phyloP scores from a whole-genome alignment of 2,797 vertebrate genomes.

The Sebastiscus tertius region DNA sequence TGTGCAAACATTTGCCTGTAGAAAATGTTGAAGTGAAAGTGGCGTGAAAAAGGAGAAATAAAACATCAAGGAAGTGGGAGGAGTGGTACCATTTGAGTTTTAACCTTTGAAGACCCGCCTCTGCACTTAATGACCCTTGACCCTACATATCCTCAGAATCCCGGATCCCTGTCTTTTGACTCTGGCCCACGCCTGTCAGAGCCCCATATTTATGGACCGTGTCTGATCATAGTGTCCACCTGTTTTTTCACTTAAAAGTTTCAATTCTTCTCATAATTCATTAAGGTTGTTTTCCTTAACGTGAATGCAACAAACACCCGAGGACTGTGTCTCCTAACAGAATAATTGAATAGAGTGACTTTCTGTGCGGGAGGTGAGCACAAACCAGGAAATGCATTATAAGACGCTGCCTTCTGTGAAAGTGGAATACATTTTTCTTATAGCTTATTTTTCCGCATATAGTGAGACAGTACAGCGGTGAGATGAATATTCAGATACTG shows the following conservation, averaged over 20 bases:
- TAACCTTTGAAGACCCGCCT: slow-evolving; percentile 59
- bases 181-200: slow-evolving; percentile 50
- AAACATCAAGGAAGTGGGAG: slow-evolving; percentile 68
- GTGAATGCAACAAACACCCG: neutral
- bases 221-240: slow-evolving; percentile 71
- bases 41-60: slow-evolving; percentile 47
- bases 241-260: slow-evolving; percentile 74
- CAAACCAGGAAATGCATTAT: slow-evolving; percentile 9
- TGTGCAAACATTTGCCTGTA: slow-evolving; percentile 32
- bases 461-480: neutral
- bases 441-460: neutral
- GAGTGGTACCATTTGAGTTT: slow-evolving; percentile 58
- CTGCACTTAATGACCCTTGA: slow-evolving; percentile 60
- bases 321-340: neutral
- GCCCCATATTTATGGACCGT: slow-evolving; percentile 70
- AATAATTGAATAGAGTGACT: neutral
- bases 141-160: slow-evolving; percentile 57
- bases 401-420: neutral
- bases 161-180: slow-evolving; percentile 34
- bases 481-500: slow-evolving; percentile 29
- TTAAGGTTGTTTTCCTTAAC: slow-evolving; percentile 20
- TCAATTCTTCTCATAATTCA: slow-evolving; percentile 64
- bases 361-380: neutral
- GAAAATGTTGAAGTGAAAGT: slow-evolving; percentile 40
- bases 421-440: neutral